Evolutionary conservation across 2,113 vertebrate genomes (phyloP), one percentile per base, ranked within the genome.

Genomic region (Peucedramus taeniatus): DNA sequence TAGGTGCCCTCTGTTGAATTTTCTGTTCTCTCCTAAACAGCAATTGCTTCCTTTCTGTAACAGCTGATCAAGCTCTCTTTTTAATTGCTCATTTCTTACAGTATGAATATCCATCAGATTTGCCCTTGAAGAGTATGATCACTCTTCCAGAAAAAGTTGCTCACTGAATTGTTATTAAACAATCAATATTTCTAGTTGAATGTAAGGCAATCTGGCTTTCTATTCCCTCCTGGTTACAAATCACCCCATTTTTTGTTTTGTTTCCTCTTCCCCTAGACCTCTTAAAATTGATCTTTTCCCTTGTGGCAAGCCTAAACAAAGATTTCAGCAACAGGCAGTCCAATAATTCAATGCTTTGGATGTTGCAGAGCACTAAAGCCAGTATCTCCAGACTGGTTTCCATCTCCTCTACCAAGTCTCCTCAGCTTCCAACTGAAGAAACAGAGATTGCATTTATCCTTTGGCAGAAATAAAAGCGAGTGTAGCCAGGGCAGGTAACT

Each of bases 121-220:
- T 83, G 47, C 59, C 76, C 64, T 70, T 86, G 89, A 88, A 88
- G n/a, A 59, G 63, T 19, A 74, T 35, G n/a, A 88, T 66, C 71
- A 54, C 75, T 63, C 76, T 93, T 87, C 60, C 86, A 93, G 66
- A 92, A 42, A 76, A 89, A 86, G 68, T 87, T 90, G 59, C 76
- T 89, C 50, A 40, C 50, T 81, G 76, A 83, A 85, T 56, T 3
- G 1, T 87, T 93, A 64, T 81, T 92, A 93, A 89, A 87, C 64
- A 81, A 94, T 83, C 91, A 77, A 44, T 90, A 78, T 75, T 94
- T 94, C 56, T 59, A 63, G 64, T 6, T 89, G 69, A 63, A 78
- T 40, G 26, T 61, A 89, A 89, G 77, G 83, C 78, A 93, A 77
- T 64, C 89, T 83, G 71, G n/a, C 92, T 89, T 60, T 56, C 53